Evolutionary conservation across 2,797 vertebrate species (phyloP).

Genomic region (Jordanella pulchra): DNA sequence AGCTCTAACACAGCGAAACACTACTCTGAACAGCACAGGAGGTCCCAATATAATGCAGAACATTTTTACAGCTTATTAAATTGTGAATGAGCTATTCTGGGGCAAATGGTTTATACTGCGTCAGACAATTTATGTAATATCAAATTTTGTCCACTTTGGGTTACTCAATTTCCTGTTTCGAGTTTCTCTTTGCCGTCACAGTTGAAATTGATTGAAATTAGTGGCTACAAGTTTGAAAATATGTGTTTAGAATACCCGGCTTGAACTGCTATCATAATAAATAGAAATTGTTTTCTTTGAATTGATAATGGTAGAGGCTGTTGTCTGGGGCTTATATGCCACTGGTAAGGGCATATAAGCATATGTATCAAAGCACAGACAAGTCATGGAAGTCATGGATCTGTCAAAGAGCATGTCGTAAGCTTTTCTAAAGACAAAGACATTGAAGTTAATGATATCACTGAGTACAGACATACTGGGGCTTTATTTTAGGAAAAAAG

Average conservation of each 20-base stretch:
- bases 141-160: background rate
- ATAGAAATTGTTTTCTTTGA: too few species aligned
- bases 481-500: too few species aligned
- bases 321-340: too few species aligned
- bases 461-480: too few species aligned
- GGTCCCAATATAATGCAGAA: constrained; percentile 69
- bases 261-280: too few species aligned
- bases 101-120: constrained; percentile 23
- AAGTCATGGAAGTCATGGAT: too few species aligned
- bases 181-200: constrained; percentile 17
- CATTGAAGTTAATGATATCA: too few species aligned
- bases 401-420: too few species aligned
- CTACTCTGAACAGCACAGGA: constrained; percentile 49
- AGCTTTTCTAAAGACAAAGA: too few species aligned
- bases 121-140: background rate
- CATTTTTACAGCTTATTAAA: constrained; percentile 71
- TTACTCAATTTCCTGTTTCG: background rate
- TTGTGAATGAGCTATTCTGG: constrained; percentile 45
- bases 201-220: constrained; percentile 34
- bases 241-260: constrained; percentile 3
- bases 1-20: constrained; percentile 74
- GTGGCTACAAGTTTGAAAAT: constrained; percentile 18
- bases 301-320: too few species aligned
- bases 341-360: too few species aligned
- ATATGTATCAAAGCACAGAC: too few species aligned